phyloP scores from a whole-genome alignment of 2,113 vertebrate species.

The Dipodomys spectabilis region DNA sequence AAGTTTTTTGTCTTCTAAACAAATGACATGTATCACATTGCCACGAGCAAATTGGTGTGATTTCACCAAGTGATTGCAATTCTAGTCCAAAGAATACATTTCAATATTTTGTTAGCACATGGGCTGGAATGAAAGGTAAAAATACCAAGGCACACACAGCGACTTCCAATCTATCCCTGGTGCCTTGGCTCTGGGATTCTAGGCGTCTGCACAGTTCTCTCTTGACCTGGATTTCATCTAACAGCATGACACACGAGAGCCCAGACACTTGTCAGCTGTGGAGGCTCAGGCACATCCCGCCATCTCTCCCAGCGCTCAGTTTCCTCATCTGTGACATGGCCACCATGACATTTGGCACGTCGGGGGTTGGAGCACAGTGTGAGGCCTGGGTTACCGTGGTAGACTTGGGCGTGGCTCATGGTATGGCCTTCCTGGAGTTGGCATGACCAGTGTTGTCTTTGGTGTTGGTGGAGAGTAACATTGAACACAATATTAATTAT shows the following conservation, averaged over 20 bases:
- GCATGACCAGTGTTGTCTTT: accelerated
- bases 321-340: background rate
- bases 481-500: accelerated
- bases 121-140: background rate
- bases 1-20: background rate
- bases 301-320: background rate
- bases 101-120: accelerated
- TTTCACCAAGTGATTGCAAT: accelerated
- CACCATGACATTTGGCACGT: background rate
- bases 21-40: accelerated
- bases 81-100: background rate
- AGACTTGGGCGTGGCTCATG: accelerated
- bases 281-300: accelerated
- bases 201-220: no score
- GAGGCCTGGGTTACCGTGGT: background rate
- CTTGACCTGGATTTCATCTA: background rate
- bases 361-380: accelerated
- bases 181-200: background rate
- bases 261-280: background rate
- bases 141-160: accelerated
- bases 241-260: accelerated
- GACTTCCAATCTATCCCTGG: accelerated
- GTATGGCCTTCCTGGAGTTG: accelerated
- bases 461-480: background rate
- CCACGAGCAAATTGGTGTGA: background rate